Evolutionary conservation across 1,140 invertebrate species (phyloP).

Genomic region (Leptestheria dahalacensis): DNA sequence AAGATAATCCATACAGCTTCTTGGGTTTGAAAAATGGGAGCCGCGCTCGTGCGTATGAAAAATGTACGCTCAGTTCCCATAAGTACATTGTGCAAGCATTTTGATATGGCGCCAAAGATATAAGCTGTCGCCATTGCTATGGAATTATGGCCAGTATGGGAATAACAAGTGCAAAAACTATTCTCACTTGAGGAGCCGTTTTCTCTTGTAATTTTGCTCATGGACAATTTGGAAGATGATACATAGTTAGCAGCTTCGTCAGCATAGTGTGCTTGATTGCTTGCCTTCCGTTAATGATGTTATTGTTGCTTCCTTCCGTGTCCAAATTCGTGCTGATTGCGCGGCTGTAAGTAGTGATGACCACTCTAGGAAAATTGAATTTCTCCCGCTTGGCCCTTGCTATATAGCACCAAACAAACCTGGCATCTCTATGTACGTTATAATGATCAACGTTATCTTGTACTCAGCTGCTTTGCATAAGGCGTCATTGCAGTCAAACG

Average conservation of each 20-base stretch:
- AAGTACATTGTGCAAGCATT: too few relatives aligned
- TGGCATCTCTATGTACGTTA: too few relatives aligned
- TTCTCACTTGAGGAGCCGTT: not conserved
- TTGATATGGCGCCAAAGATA: too few relatives aligned
- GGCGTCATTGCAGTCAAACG: too few relatives aligned
- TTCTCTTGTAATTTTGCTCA: not conserved
- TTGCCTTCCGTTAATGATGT: not conserved
- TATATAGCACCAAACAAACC: not conserved
- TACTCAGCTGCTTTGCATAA: too few relatives aligned
- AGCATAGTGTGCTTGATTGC: not conserved
- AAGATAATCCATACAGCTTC: too few relatives aligned
- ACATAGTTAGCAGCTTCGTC: not conserved
- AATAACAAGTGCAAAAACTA: not conserved
- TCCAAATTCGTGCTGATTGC: not conserved
- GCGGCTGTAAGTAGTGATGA: not conserved
- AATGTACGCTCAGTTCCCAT: too few relatives aligned
- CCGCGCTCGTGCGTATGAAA: too few relatives aligned
- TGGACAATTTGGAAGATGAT: not conserved
- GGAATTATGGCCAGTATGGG: too few relatives aligned
- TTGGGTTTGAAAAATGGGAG: too few relatives aligned
- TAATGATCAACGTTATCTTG: too few relatives aligned
- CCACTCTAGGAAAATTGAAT: not conserved
- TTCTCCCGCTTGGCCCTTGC: not conserved
- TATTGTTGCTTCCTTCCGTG: not conserved
- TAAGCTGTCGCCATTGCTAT: too few relatives aligned